Percentiles rank a stretch among this genome's conserved stretches.
phyloP scores from a whole-genome alignment of 2,797 vertebrate species.

The Fistularia tabacaria region DNA sequence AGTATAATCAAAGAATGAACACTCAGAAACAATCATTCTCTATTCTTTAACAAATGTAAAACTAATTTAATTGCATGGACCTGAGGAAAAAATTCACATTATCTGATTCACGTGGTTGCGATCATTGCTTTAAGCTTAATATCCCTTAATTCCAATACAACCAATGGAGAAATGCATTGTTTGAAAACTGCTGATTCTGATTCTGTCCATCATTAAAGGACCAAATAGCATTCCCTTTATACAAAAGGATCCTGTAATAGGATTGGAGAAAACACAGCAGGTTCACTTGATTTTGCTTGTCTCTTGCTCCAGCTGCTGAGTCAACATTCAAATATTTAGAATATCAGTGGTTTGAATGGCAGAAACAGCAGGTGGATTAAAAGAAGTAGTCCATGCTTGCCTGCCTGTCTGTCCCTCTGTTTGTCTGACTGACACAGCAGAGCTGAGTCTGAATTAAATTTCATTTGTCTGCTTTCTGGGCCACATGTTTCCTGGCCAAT shows the following conservation, averaged over 20 bases:
- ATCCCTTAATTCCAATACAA: no score
- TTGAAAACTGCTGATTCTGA: no score
- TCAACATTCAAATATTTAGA: conserved; percentile 48
- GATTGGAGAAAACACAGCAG: conserved; percentile 9
- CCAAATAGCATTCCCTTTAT: no score
- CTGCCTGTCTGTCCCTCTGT: conserved; percentile 9
- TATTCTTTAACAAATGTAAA: no score
- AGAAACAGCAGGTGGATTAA: conserved; percentile 40
- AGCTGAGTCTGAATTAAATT: conserved; percentile 37
- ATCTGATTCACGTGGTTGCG: no score
- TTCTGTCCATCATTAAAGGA: no score
- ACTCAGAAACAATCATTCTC: background rate
- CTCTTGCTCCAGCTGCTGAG: conserved; percentile 37
- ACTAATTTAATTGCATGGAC: no score
- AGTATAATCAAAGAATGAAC: conserved; percentile 18
- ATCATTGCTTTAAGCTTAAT: no score
- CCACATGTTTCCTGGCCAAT: conserved; percentile 59
- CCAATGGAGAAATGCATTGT: no score
- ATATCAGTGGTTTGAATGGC: conserved; percentile 37
- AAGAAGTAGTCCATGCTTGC: conserved; percentile 13
- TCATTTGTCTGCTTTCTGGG: conserved; percentile 62
- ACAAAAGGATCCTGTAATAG: no score
- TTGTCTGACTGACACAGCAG: conserved; percentile 33
- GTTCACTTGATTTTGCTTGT: conserved; percentile 18
- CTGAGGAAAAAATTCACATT: no score